phyloP scores from a whole-genome alignment of 2,888 invertebrate genomes.

The Vannuccia rotundouncinata region DNA sequence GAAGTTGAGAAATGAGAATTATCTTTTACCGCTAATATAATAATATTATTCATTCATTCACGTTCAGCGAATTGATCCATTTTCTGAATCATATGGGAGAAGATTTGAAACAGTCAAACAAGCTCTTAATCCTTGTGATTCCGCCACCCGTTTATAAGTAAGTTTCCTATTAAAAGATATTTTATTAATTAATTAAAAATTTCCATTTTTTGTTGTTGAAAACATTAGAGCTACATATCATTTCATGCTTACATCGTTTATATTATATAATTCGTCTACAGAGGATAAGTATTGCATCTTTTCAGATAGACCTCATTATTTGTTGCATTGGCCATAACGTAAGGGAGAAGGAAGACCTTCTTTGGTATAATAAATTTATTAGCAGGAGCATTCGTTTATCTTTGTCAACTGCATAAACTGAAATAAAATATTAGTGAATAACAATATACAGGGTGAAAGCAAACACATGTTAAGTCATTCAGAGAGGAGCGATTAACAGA shows the following conservation, averaged over 20 bases:
- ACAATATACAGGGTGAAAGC: not conserved
- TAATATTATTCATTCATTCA: too few species aligned
- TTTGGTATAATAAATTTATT: not conserved
- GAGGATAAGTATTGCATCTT: too few species aligned
- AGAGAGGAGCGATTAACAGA: not conserved
- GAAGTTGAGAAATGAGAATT: too few species aligned
- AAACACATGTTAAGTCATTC: not conserved
- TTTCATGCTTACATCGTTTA: too few species aligned
- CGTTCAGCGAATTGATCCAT: conserved; percentile 39
- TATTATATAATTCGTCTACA: too few species aligned
- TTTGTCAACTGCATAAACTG: not conserved
- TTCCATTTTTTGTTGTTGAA: too few species aligned
- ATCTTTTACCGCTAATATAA: too few species aligned
- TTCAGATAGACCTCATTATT: too few species aligned
- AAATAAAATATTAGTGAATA: not conserved
- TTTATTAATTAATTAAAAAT: too few species aligned
- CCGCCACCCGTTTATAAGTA: conserved; percentile 65
- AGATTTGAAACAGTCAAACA: conserved; percentile 40
- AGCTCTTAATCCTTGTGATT: conserved; percentile 65
- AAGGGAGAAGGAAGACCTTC: not conserved
- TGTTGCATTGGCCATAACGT: not conserved
- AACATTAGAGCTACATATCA: too few species aligned
- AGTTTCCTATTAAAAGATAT: too few species aligned
- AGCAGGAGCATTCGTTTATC: not conserved
- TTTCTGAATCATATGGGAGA: conserved; percentile 42